phyloP scores from a whole-genome alignment of 1,140 invertebrate genomes.

The Drosophila insularis region DNA sequence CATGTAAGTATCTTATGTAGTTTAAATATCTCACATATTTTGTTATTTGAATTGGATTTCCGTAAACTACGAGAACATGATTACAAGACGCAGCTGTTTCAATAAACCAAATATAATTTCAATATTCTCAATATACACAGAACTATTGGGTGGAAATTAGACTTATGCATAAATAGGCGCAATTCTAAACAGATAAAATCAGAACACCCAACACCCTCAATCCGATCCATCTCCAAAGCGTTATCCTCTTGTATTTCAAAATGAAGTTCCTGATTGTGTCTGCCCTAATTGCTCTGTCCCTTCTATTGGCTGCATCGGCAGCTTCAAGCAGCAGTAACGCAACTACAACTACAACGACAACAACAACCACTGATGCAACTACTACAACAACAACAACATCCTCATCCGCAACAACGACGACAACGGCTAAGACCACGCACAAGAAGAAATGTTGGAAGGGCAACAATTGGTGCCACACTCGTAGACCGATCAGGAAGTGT shows the following conservation, averaged over 20 bases:
- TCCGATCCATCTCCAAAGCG: not conserved
- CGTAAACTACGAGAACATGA: not conserved
- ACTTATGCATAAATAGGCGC: not conserved
- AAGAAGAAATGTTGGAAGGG: not conserved
- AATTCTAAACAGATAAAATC: not conserved
- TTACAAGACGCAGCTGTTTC: not conserved
- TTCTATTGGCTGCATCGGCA: slow-evolving; percentile 7
- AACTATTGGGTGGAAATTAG: not conserved
- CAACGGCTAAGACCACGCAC: not conserved
- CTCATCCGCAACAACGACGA: not conserved
- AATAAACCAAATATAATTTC: not conserved
- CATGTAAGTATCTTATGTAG: too few species aligned
- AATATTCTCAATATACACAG: not conserved
- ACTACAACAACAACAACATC: not conserved
- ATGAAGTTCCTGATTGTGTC: not conserved
- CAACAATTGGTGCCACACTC: slow-evolving; percentile 10
- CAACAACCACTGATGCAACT: not conserved
- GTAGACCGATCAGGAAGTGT: not conserved
- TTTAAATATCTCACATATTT: too few species aligned
- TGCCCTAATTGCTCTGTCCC: not conserved
- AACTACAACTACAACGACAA: not conserved
- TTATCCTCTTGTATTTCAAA: not conserved
- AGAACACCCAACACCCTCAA: not conserved
- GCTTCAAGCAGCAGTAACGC: not conserved
- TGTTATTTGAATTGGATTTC: not conserved